phyloP scores from a whole-genome alignment of 35 echinoderm and acorn worm genomes.

The Amphiura filiformis region DNA sequence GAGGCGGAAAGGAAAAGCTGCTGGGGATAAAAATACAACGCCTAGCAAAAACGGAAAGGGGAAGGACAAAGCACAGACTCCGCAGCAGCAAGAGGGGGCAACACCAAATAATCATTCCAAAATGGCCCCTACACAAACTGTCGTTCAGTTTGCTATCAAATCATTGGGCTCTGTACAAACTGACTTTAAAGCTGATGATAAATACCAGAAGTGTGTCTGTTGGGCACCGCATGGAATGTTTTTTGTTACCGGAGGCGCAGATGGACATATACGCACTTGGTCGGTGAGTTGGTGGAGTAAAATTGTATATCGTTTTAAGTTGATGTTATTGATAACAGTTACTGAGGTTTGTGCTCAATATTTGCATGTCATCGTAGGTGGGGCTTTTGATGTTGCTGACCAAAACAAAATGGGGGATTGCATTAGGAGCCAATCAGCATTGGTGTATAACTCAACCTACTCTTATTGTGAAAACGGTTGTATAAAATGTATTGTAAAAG shows the following conservation, averaged over 20 bases:
- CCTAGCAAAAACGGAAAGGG: conserved; percentile 1
- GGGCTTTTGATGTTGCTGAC: too few relatives aligned
- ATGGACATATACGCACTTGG: conserved; percentile 87
- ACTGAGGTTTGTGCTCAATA: too few relatives aligned
- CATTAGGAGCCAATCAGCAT: too few relatives aligned
- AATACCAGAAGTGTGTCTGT: conserved; percentile 87
- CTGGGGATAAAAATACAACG: not conserved
- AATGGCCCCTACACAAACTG: conserved; percentile 2
- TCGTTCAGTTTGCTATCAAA: conserved; percentile 50
- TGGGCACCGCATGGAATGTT: conserved; percentile 86
- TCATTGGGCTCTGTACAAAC: conserved; percentile 59
- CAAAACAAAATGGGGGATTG: too few relatives aligned
- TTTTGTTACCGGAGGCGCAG: conserved; percentile 68
- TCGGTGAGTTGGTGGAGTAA: conserved; percentile 67
- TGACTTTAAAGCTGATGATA: conserved; percentile 56
- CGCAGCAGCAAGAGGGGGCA: not conserved
- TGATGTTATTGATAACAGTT: too few relatives aligned
- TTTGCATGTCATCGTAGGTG: too few relatives aligned
- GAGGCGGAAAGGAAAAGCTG: conserved; percentile 42
- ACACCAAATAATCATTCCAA: not conserved
- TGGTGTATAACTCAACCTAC: too few relatives aligned
- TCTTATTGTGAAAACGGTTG: too few relatives aligned
- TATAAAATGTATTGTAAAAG: too few relatives aligned
- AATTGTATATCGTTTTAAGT: too few relatives aligned
- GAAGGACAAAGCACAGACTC: not conserved